Percentiles rank a stretch among this genome's conserved stretches.
phyloP scores from a whole-genome alignment of 1,140 invertebrate genomes.

The Portunus trituberculatus region DNA sequence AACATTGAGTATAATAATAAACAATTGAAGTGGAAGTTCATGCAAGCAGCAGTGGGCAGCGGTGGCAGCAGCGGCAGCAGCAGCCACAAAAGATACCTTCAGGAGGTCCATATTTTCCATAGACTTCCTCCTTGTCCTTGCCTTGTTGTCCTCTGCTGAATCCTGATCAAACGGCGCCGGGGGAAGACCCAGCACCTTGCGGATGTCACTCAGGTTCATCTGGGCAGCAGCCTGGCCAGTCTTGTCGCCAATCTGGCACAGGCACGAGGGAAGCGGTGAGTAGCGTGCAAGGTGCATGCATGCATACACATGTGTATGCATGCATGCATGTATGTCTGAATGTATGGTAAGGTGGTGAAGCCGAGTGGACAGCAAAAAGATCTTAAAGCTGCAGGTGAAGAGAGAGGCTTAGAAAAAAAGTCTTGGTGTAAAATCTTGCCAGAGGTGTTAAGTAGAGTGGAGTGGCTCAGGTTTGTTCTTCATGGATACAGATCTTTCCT shows the following conservation, averaged over 20 bases:
- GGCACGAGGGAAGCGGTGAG: neutral
- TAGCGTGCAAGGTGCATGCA: neutral
- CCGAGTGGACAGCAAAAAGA: too few species aligned
- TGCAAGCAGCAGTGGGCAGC: neutral
- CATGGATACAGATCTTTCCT: too few species aligned
- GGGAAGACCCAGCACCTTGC: constrained; percentile 87
- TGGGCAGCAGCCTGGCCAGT: constrained; percentile 95
- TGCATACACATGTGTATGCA: neutral
- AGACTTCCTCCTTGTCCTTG: constrained; percentile 87
- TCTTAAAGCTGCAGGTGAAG: too few species aligned
- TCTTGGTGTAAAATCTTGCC: too few species aligned
- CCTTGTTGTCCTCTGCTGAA: constrained; percentile 59
- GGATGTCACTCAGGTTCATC: constrained; percentile 94
- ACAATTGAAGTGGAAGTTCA: too few species aligned
- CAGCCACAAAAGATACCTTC: constrained; percentile 84
- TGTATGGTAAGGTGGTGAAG: too few species aligned
- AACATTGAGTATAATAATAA: neutral
- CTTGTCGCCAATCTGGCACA: constrained; percentile 89
- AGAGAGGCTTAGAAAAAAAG: too few species aligned
- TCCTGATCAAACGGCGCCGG: constrained; percentile 78
- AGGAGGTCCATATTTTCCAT: constrained; percentile 98
- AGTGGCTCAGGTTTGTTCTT: too few species aligned
- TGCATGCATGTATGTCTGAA: too few species aligned
- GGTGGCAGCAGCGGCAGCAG: neutral
- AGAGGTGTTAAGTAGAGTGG: too few species aligned